Evolutionary conservation across 2,888 invertebrate genomes (phyloP), one percentile per base, ranked within the genome.

Genomic region (Leucania comma): DNA sequence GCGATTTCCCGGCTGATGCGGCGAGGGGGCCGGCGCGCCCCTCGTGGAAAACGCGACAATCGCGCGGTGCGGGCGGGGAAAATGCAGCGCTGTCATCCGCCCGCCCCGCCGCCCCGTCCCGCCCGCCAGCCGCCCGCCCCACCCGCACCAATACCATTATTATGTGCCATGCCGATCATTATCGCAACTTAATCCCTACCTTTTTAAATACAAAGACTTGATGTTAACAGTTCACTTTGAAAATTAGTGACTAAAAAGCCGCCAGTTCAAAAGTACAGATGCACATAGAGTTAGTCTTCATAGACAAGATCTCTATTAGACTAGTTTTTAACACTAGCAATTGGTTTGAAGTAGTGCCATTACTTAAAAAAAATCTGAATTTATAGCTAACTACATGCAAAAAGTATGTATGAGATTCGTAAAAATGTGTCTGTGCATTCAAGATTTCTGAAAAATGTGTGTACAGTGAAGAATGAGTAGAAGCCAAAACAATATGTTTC

Each of bases 1-100:
- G 92, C 92, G 92, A 94, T 94, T 95, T 95, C 95, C 95, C 95
- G 93, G 92, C 93, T 91, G 89, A 88, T 88, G 88, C 90, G 92
- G 92, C 89, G 93, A 91, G 94, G 95, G 93, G 92, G 91, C 92
- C 90, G 92, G 90, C 91, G 93, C 92, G 93, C 93, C 93, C 93
- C 94, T 91, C 93, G 92, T 92, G 95, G 94, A 95, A 95, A 95
- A 94, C 93, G 93, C 92, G 89, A 85, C 88, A 90, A 88, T 86
- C 86, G 90, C 88, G 88, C 89, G 91, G 91, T 85, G 90, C 93
- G 94, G 94, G 92, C 94, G 94, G 93, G 94, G 95, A 94, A 94
- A 94, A 94, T 93, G 93, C 92, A 91, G 77, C 88, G 89, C 87
- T 86, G 87, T 85, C 89, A 78, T 79, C 89, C 86, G 87, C 88